Base-by-base conservation (phyloP, 1,140 invertebrate genomes). In the Bombus polaris region DNA sequence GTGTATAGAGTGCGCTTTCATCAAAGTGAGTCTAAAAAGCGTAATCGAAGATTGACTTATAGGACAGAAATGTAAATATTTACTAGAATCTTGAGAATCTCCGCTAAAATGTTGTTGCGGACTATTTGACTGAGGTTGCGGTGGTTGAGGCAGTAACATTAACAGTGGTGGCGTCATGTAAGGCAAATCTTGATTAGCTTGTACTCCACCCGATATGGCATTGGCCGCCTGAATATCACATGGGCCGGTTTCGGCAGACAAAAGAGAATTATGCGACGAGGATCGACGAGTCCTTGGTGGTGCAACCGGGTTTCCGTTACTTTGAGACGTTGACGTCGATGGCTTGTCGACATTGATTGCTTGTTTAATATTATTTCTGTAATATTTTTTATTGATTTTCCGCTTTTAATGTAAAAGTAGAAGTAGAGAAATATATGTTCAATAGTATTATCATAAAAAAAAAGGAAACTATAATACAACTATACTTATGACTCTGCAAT, bases 131-230 rank as follows among this genome's bases (percentile, higher is more conserved):
- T 93, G 92, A 65, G 91, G 47, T 81, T 94, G 94, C 18, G 92
- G 93, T n/a, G 57, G 92, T 68, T 93, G 93, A 44, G 94, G 94
- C 39, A 95, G 93, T 66, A 95, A 94, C 95, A 90, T 94, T 71
- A 96, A 94, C 70, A 97, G 96, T 1, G 98, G 98, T 79, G 98
- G 98, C 59, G 98, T 98, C 97, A 98, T 98, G 91, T 98, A 98
- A 12, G 98, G 98, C 92, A 98, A 95, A 92, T 98, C 98, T 94
- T 98, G 97, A 95, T 97, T 98, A 70, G 98, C 98, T 83, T 98
- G 97, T 62, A 98, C 96, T 91, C 97, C 96, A 15, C 98, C 98
- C 73, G 97, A 97, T 88, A 98, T 98, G 4, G 98, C 98, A 73
- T 97, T 97, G 12, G 97, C 97, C 42, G 98, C 98, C 73, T 97